A percentile compares a stretch with the other conserved stretches of the same genome.
phyloP scores from a whole-genome alignment of 2,888 invertebrate species.

The Agrotis exclamationis region DNA sequence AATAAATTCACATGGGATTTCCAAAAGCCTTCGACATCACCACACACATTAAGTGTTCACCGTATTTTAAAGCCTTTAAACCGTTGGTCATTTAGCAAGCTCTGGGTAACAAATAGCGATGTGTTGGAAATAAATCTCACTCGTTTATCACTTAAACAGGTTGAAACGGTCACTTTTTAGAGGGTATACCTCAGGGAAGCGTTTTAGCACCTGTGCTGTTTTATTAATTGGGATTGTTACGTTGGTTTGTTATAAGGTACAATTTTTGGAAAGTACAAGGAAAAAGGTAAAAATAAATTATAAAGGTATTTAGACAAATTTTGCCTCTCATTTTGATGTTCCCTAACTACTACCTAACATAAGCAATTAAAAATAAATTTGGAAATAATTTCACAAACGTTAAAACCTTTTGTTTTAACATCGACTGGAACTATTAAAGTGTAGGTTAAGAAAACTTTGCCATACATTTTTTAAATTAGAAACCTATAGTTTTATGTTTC shows the following conservation, averaged over 20 bases:
- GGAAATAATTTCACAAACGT: too few relatives aligned
- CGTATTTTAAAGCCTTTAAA: slow-evolving; percentile 79
- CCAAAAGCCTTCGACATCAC: slow-evolving; percentile 69
- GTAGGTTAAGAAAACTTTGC: too few relatives aligned
- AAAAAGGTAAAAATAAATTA: too few relatives aligned
- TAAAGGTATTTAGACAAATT: too few relatives aligned
- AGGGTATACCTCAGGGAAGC: slow-evolving; percentile 72
- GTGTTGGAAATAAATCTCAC: slow-evolving; percentile 82
- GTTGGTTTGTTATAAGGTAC: not conserved
- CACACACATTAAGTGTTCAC: slow-evolving; percentile 69
- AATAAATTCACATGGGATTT: slow-evolving; percentile 7
- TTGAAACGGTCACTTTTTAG: slow-evolving; percentile 70
- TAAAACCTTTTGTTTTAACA: too few relatives aligned
- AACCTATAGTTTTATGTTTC: too few relatives aligned
- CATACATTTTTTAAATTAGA: too few relatives aligned
- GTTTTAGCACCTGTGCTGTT: slow-evolving; percentile 70
- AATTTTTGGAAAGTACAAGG: not conserved
- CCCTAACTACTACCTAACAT: too few relatives aligned
- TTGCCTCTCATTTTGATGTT: too few relatives aligned
- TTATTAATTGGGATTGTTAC: slow-evolving; percentile 41
- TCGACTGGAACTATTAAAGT: too few relatives aligned
- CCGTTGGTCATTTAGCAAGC: slow-evolving; percentile 77
- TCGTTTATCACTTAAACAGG: slow-evolving; percentile 83
- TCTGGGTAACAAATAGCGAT: slow-evolving; percentile 81
- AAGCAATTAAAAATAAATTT: too few relatives aligned